A percentile compares a stretch with the other conserved stretches of the same genome.
phyloP scores from a whole-genome alignment of 1,140 invertebrate genomes.

The Teleopsis dalmanni region DNA sequence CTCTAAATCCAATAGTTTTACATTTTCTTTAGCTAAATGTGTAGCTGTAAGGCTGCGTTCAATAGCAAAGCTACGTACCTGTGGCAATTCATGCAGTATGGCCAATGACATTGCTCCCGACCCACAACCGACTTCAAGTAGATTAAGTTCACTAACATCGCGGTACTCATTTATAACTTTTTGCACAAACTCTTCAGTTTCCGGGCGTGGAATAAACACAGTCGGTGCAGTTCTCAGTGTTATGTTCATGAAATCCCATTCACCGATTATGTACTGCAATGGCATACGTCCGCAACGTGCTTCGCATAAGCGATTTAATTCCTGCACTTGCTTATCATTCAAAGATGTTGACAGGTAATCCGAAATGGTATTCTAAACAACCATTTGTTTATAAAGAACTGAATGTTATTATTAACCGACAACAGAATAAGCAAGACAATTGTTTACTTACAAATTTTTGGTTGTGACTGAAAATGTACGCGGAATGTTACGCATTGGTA shows the following conservation, averaged over 20 bases:
- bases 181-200: slow-evolving; percentile 63
- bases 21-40: slow-evolving; percentile 53
- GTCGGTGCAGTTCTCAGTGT: slow-evolving; percentile 58
- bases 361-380: slow-evolving; percentile 23
- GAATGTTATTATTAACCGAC: too few relatives aligned
- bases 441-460: slow-evolving; percentile 31
- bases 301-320: slow-evolving; percentile 37
- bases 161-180: slow-evolving; percentile 44
- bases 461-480: too few relatives aligned
- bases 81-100: slow-evolving; percentile 48
- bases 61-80: slow-evolving; percentile 50
- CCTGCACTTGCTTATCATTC: slow-evolving; percentile 21
- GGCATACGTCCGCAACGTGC: slow-evolving; percentile 53
- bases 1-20: slow-evolving; percentile 44
- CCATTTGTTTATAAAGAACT: background rate
- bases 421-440: too few relatives aligned
- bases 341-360: slow-evolving; percentile 26
- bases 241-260: slow-evolving; percentile 66
- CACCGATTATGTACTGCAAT: slow-evolving; percentile 63
- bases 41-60: slow-evolving; percentile 55
- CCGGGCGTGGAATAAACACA: slow-evolving; percentile 66
- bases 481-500: too few relatives aligned
- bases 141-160: slow-evolving; percentile 21
- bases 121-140: slow-evolving; percentile 63
- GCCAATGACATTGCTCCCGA: slow-evolving; percentile 61